Base-by-base conservation (phyloP, 1,140 invertebrate genomes). In the Drosophila nikananu region DNA sequence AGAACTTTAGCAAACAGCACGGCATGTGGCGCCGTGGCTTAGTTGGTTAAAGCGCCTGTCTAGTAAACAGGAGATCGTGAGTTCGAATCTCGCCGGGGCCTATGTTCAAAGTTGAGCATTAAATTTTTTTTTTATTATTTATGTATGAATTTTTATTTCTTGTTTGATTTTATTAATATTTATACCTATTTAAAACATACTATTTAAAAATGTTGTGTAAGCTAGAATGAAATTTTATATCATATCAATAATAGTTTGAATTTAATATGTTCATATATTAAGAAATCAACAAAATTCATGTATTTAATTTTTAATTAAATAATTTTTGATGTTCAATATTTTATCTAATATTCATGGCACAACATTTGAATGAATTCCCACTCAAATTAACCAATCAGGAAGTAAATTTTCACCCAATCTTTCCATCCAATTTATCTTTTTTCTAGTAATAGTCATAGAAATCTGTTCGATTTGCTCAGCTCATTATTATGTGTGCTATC, bases 1-100 rank as follows among this genome's bases (percentile, higher is more conserved):
- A 21, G 39, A 63, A 64, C 62, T 77, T 76, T 72, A 51, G 27
- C 52, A 59, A 15, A 10, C 1, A 12, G 49, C 30, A 57, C 13
- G 12, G 1, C 72, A 68, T 72, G 66, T 59, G 94, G 94, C 94
- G 94, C 94, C 94, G 94, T 94, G 94, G 94, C 94, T 94, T 94
- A 94, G 94, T 94, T 94, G 94, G 94, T 94, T 94, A 94, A 94
- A 94, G 94, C 94, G 94, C 94, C 94, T 94, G 94, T 94, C 94
- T 94, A 94, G 94, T 94, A 94, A 94, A 94, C 94, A 94, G 94
- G 94, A 94, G 94, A 94, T 94, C 94, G 93, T 92, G 94, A 94
- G 94, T 94, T 94, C 94, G 94, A 94, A 94, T 94, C 94, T 94
- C 94, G 93, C 93, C 94, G 94, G 94, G 93, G 94, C 94, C 94